Evolutionary conservation across 1,140 invertebrate species (phyloP), one percentile per base, ranked within the genome.

Genomic region (Caerostris extrusa): DNA sequence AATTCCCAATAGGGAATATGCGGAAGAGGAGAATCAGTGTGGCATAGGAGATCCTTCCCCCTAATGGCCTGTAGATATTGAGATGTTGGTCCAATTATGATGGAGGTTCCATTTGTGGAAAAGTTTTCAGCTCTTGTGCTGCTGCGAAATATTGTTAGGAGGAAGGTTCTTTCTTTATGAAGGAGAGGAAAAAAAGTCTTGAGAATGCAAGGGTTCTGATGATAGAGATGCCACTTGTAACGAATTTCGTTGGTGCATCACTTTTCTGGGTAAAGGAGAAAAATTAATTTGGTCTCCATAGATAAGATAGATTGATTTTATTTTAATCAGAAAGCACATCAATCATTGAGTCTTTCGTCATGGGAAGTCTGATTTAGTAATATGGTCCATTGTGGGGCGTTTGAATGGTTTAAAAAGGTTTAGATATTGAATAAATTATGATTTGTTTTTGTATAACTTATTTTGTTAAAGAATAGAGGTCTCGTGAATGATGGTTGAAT

Each of bases 31-130:
- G 19, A 64, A 88, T 85, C 17, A 85, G 19, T 55, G 71, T 10
- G 71, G 17, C 3, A 85, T 85, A 57, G 19, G 55, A 57, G 7
- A 85, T 3, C 69, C 82, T 85, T 85, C 57, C 34, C 8, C 55
- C 86, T 88, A 88, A 88, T 88, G 60, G 86, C 53, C 58, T 88
- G 67, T 88, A 88, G 86, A 88, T 88, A 88, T 88, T 88, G 86
- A 88, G 86, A 88, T 88, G 86, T n/a, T 88, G 60, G 86, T 64
- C 86, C 86, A 88, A 88, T 88, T 88, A 88, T 88, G 82, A 64
- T 88, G 34, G 34, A 34, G 34, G 61, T 64, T 53, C 86, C 86
- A 57, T 88, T 88, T 67, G 17, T 85, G 60, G 86, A 64, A 67
- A 88, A 55, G 19, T 50, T 17, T 34, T 61, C 67, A 17, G 34